Evolutionary conservation across 1,140 invertebrate species (phyloP).

Genomic region (Drosophila sp.): DNA sequence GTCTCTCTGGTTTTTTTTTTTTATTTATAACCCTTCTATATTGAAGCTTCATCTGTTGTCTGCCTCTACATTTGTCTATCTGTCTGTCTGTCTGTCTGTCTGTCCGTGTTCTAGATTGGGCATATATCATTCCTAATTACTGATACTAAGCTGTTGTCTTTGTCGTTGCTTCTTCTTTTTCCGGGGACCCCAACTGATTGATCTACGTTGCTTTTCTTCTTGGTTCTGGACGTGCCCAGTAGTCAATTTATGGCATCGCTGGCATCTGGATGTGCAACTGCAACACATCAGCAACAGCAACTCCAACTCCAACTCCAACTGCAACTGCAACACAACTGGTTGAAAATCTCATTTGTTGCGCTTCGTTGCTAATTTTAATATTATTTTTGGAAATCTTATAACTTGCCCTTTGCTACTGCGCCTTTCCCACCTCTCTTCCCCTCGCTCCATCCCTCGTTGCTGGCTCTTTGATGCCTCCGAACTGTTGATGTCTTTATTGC

Average conservation of each 20-base stretch:
- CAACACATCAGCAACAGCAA: conserved; percentile 22
- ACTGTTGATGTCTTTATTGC: conserved; percentile 82
- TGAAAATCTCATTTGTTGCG: conserved; percentile 75
- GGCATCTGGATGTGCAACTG: conserved; percentile 19
- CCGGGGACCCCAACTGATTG: conserved; percentile 58
- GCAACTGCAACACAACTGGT: conserved; percentile 29
- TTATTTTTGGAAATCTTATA: conserved; percentile 81
- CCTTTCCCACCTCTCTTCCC: background rate
- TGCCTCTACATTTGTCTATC: conserved; percentile 2
- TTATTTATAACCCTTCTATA: conserved; percentile 71
- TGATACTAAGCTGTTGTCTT: conserved; percentile 69
- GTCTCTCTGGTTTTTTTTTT: conserved; percentile 11
- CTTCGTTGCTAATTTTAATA: conserved; percentile 81
- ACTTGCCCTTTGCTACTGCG: conserved; percentile 50
- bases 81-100: conserved; percentile 8
- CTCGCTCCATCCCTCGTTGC: background rate
- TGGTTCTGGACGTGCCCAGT: conserved; percentile 44
- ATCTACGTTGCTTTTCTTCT: conserved; percentile 61
- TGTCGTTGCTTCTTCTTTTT: conserved; percentile 11
- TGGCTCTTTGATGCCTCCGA: conserved; percentile 68
- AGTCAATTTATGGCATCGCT: conserved; percentile 57
- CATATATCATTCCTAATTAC: conserved; percentile 77
- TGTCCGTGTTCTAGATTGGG: conserved; percentile 24
- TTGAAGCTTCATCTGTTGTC: conserved; percentile 30
- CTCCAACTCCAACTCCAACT: conserved; percentile 22